These are phyloP conservation scores for Acanthacorydalis orientalis DNA, from an alignment of 2,888 invertebrate genomes.

Conservation along the genomic window DNA sequence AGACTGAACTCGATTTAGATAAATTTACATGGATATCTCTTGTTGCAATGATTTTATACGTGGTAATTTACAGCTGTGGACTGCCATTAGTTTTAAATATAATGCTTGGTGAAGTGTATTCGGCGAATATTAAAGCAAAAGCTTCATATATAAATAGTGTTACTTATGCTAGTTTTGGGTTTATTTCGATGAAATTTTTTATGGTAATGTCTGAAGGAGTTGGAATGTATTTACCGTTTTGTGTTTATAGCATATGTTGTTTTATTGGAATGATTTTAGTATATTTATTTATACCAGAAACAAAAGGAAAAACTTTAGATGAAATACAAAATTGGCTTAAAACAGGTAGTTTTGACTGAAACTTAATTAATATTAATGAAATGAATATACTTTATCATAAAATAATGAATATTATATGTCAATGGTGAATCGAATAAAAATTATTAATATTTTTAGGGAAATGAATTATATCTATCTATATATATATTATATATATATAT, in stretches of 20 bases:
- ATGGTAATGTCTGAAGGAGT: constrained; percentile 15
- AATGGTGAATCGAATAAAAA: no score
- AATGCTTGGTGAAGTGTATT: constrained; percentile 2
- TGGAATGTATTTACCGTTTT: constrained; percentile 19
- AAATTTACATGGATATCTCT: background rate
- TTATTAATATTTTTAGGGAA: no score
- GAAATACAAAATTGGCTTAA: constrained; percentile 2
- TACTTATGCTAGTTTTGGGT: background rate
- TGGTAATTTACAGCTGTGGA: background rate
- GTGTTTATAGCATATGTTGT: constrained; percentile 15
- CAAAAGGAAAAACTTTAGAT: constrained; percentile 3
- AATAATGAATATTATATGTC: no score
- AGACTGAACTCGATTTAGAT: background rate
- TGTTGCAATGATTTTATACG: constrained; percentile 1
- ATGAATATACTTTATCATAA: no score
- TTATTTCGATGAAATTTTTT: constrained; percentile 16
- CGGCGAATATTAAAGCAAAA: constrained; percentile 2
- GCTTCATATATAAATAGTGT: background rate
- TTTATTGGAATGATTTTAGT: constrained; percentile 13
- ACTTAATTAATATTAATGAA: no score
- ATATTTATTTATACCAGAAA: constrained; percentile 2
- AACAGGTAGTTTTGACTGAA: no score
- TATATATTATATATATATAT: no score
- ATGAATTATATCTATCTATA: no score
- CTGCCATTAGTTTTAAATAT: background rate